These are phyloP conservation scores for Stenchaetothrips biformis DNA, from an alignment of 2,888 invertebrate species.

Conservation along the genomic window DNA sequence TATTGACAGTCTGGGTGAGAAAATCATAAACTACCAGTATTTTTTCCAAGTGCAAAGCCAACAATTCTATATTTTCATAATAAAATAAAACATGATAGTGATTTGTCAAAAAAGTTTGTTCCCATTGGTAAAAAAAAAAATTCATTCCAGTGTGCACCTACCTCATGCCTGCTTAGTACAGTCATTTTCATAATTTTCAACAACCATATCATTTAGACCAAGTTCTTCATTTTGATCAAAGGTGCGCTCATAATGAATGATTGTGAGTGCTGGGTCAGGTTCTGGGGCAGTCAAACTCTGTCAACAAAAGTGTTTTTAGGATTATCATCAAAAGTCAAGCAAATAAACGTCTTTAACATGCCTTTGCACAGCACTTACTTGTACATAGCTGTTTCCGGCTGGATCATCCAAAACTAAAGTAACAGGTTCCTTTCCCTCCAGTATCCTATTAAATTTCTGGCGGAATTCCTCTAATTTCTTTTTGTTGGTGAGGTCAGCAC, in stretches of 20 bases:
- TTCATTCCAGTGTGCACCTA: not conserved
- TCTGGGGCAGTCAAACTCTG: conserved; percentile 68
- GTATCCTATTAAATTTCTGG: conserved; percentile 59
- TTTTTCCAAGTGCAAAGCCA: too few relatives aligned
- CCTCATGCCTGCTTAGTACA: not conserved
- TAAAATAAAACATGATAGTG: not conserved
- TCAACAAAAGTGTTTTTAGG: conserved; percentile 39
- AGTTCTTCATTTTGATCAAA: conserved; percentile 93
- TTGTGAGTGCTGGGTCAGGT: conserved; percentile 64
- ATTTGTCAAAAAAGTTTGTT: not conserved
- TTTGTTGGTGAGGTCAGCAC: conserved; percentile 53
- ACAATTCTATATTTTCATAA: not conserved
- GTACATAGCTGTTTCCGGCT: conserved; percentile 94
- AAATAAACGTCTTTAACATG: not conserved
- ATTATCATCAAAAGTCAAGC: conserved; percentile 26
- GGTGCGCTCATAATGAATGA: conserved; percentile 73
- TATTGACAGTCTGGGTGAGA: too few relatives aligned
- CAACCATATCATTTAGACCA: conserved; percentile 93
- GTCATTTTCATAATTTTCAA: conserved; percentile 65
- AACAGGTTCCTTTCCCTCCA: conserved; percentile 56
- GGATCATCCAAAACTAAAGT: conserved; percentile 91
- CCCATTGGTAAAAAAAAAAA: not conserved
- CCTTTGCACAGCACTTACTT: conserved; percentile 47
- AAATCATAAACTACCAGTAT: too few relatives aligned
- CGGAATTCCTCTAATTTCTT: conserved; percentile 61